Conservation (phyloP, 2,113 vertebrate genomes). For the Dinomys branickii region DNA sequence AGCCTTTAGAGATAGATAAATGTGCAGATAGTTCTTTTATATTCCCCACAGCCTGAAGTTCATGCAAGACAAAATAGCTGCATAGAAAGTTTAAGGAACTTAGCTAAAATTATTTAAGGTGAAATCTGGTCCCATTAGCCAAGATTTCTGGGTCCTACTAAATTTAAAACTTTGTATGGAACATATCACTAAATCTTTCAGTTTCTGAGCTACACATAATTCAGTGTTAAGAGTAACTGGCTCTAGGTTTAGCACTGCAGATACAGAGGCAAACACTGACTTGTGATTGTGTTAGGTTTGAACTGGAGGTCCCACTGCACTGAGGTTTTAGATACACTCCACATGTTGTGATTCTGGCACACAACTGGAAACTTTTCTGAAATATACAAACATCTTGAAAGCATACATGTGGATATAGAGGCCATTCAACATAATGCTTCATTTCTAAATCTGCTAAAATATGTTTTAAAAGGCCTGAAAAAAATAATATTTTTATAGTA, state of each 20-base stretch:
- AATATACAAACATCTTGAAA: not conserved
- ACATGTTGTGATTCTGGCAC: slow-evolving; percentile 1
- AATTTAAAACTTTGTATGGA: not conserved
- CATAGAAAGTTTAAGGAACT: not conserved
- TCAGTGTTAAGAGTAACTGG: not conserved
- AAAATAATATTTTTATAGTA: slow-evolving; percentile 31
- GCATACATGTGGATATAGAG: not conserved
- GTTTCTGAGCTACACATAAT: not conserved
- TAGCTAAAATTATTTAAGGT: not conserved
- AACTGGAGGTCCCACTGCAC: not conserved
- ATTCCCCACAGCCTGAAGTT: not conserved
- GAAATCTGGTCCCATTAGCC: not conserved
- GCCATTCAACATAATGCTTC: not conserved
- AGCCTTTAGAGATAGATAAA: not conserved
- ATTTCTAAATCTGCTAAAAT: slow-evolving; percentile 11
- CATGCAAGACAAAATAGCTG: not conserved
- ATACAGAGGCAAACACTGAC: not conserved
- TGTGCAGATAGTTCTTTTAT: not conserved
- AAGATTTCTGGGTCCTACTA: not conserved
- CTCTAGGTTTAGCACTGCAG: not conserved
- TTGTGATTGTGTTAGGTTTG: not conserved
- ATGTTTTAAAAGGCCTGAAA: not conserved
- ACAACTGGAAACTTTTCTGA: not conserved
- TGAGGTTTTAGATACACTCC: not conserved
- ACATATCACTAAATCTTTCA: not conserved